A percentile compares a stretch with the other conserved stretches of the same genome.
phyloP scores from a whole-genome alignment of 2,797 vertebrate species.

The Botia kubotai region DNA sequence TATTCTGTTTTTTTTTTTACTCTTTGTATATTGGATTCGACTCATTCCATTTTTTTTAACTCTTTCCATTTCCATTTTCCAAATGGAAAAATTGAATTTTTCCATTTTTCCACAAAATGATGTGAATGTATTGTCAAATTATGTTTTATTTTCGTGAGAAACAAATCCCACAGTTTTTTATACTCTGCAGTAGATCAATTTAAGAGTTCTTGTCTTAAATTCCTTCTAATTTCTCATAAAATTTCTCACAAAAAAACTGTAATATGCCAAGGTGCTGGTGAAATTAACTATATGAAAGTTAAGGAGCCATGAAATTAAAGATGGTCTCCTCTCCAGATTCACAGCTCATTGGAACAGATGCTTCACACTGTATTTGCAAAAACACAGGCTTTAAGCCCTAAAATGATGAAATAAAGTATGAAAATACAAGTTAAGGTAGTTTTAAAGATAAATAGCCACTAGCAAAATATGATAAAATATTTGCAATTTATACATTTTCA shows the following conservation, averaged over 20 bases:
- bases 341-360: slow-evolving; percentile 55
- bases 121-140: not conserved
- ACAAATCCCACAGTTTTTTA: not conserved
- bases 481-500: too few relatives aligned
- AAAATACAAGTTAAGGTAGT: not conserved
- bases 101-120: not conserved
- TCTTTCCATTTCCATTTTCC: not conserved
- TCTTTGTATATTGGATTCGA: not conserved
- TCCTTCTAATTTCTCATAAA: slow-evolving; percentile 63
- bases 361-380: slow-evolving; percentile 51
- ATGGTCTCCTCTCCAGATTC: slow-evolving; percentile 65
- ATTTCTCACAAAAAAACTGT: slow-evolving; percentile 62
- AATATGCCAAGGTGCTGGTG: slow-evolving; percentile 65
- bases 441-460: slow-evolving; percentile 25
- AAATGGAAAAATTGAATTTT: not conserved
- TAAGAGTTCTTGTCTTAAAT: slow-evolving; percentile 40
- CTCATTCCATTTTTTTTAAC: not conserved
- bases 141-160: slow-evolving; percentile 2
- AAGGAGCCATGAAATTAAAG: slow-evolving; percentile 79
- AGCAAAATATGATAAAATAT: too few relatives aligned
- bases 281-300: slow-evolving; percentile 78
- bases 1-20: not conserved
- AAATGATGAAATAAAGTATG: slow-evolving; percentile 25
- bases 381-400: slow-evolving; percentile 22
- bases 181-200: slow-evolving; percentile 41